Evolutionary conservation across 2,797 vertebrate genomes (phyloP), one percentile per base, ranked within the genome.

Genomic region (Pangasius djambal): DNA sequence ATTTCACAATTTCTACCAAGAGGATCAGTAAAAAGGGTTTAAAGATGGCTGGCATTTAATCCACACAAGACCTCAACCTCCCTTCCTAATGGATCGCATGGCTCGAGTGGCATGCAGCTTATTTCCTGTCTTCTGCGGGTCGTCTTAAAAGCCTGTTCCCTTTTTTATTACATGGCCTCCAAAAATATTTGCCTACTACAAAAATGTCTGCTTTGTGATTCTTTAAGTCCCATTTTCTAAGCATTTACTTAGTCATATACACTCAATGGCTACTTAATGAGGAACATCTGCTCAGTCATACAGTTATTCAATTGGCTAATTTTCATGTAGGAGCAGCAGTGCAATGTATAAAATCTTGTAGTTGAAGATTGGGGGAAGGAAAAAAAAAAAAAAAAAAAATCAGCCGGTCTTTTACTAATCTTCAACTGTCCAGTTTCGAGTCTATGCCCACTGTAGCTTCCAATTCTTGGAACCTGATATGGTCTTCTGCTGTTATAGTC

Each of bases 141-240:
- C 93, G 94, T 93, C 95, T 95, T 95, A 94, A 86, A 95, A 95
- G 94, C 94, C 94, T 90, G 91, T 91, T 93, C 91, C 92, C 79
- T 6, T 91, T 93, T 95, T 94, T 95, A 91, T 91, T 94, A 93
- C 94, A 94, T 92, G 87, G 91, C 91, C 92, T 93, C 92, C 87
- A 94, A 93, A 90, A 87, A 93, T 92, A 94, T 95, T 95, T 94
- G 94, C 85, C 94, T 57, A 28, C 52, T 81, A 5, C 37, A 83
- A 28, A 48, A 69, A 20, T 3, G 28, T 20, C 37, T 18, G 82
- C 10, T 82, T 28, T 61, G 22, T 15, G 25, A 48, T 83, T 83
- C 20, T 28, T 28, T 28, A 57, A 59, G 22, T 40, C 13, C 15
- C 34, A 28, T 63, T 61, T 59, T 61, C 31, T 22, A 57, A 61